Percentiles rank a stretch among this genome's conserved stretches.
Conservation (phyloP, 2,888 invertebrate species). For the Drosophila bunnanda region DNA sequence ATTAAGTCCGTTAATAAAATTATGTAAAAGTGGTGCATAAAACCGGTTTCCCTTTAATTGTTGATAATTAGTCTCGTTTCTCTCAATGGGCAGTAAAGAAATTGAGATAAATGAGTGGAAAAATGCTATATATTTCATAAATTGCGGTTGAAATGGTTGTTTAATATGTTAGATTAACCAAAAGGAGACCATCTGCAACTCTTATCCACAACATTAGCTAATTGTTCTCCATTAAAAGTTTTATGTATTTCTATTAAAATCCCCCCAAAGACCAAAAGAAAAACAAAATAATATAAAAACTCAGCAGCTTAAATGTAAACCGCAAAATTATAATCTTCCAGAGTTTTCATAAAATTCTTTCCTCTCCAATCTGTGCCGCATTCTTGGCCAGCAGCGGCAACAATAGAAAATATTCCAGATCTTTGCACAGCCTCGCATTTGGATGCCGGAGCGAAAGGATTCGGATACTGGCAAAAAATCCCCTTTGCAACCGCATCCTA, state of each 20-base stretch:
- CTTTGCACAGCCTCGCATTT: neutral
- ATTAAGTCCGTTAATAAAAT: conserved; percentile 5
- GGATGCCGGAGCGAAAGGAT: conserved; percentile 10
- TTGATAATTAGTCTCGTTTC: neutral
- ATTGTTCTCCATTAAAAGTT: neutral
- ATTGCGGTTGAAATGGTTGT: neutral
- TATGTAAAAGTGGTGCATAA: conserved; percentile 8
- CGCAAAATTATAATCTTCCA: conserved; percentile 22
- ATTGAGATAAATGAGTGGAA: neutral
- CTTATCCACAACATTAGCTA: neutral
- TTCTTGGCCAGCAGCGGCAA: conserved; percentile 5
- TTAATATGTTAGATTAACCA: neutral
- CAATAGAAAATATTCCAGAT: conserved; percentile 29
- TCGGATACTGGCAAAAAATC: conserved; percentile 11
- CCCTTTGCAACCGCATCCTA: neutral
- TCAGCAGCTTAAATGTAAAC: neutral
- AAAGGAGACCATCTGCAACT: too few species aligned
- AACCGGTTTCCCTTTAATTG: conserved; percentile 4
- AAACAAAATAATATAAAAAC: neutral
- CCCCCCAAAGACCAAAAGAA: neutral
- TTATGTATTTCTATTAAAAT: neutral
- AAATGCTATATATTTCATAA: neutral
- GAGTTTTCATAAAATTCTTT: conserved; percentile 11
- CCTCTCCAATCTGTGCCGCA: conserved; percentile 7
- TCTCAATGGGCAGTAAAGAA: neutral